Conservation (phyloP, 2,888 invertebrate genomes). For the Andrena marginata region DNA sequence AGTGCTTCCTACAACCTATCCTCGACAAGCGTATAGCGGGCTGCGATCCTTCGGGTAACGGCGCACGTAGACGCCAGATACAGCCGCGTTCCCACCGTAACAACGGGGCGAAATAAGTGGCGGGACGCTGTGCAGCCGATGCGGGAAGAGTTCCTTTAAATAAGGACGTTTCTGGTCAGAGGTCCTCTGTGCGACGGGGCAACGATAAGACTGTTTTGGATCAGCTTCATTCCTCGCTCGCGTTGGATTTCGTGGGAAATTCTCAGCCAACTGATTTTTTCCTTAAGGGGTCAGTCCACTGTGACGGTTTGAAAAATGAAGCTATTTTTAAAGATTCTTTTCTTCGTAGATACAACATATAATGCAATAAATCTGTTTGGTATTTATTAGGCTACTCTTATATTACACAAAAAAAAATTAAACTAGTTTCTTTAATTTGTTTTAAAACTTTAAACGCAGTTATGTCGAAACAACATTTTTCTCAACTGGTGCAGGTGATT, state of each 20-base stretch:
- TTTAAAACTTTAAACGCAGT: too few species aligned
- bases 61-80: constrained; percentile 33
- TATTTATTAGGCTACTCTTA: too few species aligned
- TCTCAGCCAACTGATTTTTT: background rate
- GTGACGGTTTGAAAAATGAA: too few species aligned
- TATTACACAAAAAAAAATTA: too few species aligned
- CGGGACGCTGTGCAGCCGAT: constrained; percentile 2
- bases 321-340: too few species aligned
- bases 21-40: constrained; percentile 44
- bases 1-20: constrained; percentile 48
- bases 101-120: constrained; percentile 38
- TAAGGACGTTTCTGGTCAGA: background rate
- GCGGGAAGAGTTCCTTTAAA: constrained; percentile 32
- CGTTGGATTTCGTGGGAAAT: background rate
- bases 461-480: too few species aligned
- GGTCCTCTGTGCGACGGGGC: background rate
- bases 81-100: constrained; percentile 17
- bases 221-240: background rate
- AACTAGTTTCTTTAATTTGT: too few species aligned
- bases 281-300: too few species aligned
- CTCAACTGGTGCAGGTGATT: too few species aligned
- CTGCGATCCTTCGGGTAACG: constrained; percentile 23
- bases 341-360: too few species aligned
- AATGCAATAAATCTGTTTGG: too few species aligned
- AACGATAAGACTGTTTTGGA: background rate